A percentile compares a stretch with the other conserved stretches of the same genome.
Conservation (phyloP, 2,888 invertebrate genomes). For the Latrodectus hesperus region DNA sequence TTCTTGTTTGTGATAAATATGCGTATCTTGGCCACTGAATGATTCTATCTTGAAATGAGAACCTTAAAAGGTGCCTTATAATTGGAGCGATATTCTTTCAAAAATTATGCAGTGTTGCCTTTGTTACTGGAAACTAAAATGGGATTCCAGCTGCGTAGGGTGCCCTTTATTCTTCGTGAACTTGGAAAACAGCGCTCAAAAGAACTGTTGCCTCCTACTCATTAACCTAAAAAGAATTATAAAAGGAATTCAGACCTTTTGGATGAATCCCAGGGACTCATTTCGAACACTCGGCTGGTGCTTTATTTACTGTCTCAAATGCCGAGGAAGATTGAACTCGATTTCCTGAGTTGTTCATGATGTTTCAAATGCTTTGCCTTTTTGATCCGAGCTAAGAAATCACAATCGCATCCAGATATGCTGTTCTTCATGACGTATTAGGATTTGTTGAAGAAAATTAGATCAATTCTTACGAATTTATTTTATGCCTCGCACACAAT, state of each 20-base stretch:
- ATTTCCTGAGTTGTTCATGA: too few species aligned
- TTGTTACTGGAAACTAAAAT: background rate
- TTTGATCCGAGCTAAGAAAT: too few species aligned
- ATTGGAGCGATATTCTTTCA: background rate
- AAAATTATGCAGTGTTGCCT: background rate
- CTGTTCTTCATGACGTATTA: too few species aligned
- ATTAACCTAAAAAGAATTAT: slow-evolving; percentile 57
- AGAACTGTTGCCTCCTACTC: slow-evolving; percentile 39
- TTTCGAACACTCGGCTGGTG: slow-evolving; percentile 3
- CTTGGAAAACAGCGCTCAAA: slow-evolving; percentile 29
- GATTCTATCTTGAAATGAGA: too few species aligned
- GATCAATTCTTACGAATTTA: too few species aligned
- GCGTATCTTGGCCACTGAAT: too few species aligned
- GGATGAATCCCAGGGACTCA: slow-evolving; percentile 35
- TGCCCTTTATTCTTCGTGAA: slow-evolving; percentile 47
- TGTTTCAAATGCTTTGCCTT: too few species aligned
- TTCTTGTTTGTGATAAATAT: too few species aligned
- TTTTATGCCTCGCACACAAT: too few species aligned
- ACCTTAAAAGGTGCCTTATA: too few species aligned
- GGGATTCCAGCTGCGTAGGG: slow-evolving; percentile 32
- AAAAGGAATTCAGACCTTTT: slow-evolving; percentile 56
- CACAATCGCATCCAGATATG: too few species aligned
- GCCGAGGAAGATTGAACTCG: background rate
- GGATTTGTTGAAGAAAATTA: too few species aligned
- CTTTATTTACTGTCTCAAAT: slow-evolving; percentile 24